A percentile compares a stretch with the other conserved stretches of the same genome.
Evolutionary conservation across 2,888 invertebrate species (phyloP).

Genomic region (Sceliomorpha sp.): DNA sequence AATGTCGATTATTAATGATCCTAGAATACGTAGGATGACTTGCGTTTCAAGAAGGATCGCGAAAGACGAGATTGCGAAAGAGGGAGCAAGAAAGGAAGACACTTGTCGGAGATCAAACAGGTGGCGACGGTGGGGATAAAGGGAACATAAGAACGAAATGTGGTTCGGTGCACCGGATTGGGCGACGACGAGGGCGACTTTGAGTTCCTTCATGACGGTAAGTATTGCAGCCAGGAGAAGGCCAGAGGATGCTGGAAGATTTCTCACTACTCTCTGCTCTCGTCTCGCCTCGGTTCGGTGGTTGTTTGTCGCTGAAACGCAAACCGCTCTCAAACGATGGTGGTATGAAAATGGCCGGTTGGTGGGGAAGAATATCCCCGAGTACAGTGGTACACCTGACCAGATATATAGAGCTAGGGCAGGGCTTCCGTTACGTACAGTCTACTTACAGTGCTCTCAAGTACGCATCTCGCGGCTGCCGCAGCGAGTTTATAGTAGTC

Average conservation of each 20-base stretch:
- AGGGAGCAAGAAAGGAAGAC: constrained; percentile 44
- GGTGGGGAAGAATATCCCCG: constrained; percentile 75
- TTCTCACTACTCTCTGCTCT: constrained; percentile 58
- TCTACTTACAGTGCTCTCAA: constrained; percentile 78
- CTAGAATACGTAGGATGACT: no score
- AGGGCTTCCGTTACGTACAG: constrained; percentile 80
- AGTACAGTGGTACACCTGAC: constrained; percentile 78
- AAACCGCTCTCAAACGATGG: constrained; percentile 65
- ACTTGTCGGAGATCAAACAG: constrained; percentile 38
- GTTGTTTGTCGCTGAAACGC: constrained; percentile 68
- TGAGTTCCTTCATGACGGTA: constrained; percentile 38
- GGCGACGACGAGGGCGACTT: constrained; percentile 56
- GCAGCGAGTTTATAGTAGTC: constrained; percentile 58
- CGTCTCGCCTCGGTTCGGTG: constrained; percentile 71
- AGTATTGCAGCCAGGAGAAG: constrained; percentile 47
- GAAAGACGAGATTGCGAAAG: constrained; percentile 43
- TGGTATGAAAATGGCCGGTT: constrained; percentile 69
- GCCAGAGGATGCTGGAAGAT: constrained; percentile 57
- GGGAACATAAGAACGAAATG: constrained; percentile 58
- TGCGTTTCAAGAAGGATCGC: constrained; percentile 39
- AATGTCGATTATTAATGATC: no score
- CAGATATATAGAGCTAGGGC: constrained; percentile 81
- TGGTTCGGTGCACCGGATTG: constrained; percentile 56
- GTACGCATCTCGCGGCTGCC: constrained; percentile 70
- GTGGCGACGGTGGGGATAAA: constrained; percentile 50